Percentiles rank a stretch among this genome's conserved stretches.
These are phyloP conservation scores for Leptodactylus fallax DNA, from an alignment of 2,797 vertebrate species.

Conservation along the genomic window DNA sequence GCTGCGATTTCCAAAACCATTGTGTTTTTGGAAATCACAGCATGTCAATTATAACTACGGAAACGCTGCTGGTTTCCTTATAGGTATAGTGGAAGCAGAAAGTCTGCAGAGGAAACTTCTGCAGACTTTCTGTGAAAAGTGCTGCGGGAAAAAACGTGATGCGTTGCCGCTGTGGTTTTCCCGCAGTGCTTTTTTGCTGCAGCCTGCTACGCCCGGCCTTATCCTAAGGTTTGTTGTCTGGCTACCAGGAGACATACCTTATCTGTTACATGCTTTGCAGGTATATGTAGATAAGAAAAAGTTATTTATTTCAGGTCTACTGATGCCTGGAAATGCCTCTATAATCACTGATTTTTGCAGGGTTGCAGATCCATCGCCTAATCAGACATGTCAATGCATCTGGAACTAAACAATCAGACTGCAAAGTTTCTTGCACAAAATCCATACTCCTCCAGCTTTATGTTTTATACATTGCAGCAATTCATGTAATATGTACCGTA, in stretches of 20 bases:
- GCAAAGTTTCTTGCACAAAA: conserved; percentile 27
- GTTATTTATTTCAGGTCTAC: conserved; percentile 23
- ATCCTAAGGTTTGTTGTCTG: background rate
- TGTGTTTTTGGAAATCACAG: too few species aligned
- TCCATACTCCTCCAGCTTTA: background rate
- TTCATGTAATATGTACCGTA: background rate
- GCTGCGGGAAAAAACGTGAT: too few species aligned
- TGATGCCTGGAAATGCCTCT: conserved; percentile 6
- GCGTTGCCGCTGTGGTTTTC: too few species aligned
- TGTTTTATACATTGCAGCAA: conserved; percentile 14
- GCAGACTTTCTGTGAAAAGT: too few species aligned
- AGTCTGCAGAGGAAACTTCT: too few species aligned
- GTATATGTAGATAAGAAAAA: background rate
- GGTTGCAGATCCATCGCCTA: conserved; percentile 42
- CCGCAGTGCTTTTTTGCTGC: too few species aligned
- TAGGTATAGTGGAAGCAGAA: too few species aligned
- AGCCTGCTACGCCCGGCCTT: too few species aligned
- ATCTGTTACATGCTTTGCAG: conserved; percentile 7
- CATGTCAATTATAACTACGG: too few species aligned
- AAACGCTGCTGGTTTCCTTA: too few species aligned
- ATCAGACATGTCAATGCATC: conserved; percentile 51
- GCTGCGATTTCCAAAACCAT: too few species aligned
- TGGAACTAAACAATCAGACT: conserved; percentile 53
- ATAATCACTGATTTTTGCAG: conserved; percentile 54
- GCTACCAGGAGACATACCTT: background rate